Conservation (phyloP, 2,888 invertebrate species). For the Spicauda simplicius region DNA sequence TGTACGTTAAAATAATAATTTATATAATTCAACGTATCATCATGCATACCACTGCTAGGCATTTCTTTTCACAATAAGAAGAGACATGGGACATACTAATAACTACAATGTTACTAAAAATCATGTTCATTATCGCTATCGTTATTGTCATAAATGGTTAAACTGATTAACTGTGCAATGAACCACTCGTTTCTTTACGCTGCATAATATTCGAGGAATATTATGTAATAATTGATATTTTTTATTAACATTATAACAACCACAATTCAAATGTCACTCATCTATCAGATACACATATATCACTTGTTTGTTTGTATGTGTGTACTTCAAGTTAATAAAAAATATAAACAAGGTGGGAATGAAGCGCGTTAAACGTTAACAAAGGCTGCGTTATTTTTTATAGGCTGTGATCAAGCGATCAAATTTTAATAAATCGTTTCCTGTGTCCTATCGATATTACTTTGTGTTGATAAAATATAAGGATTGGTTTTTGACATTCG, state of each 20-base stretch:
- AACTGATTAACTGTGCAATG: no score
- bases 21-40: no score
- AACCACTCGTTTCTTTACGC: not conserved
- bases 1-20: no score
- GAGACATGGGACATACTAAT: no score
- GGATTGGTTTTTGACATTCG: slow-evolving; percentile 12
- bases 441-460: slow-evolving; percentile 66
- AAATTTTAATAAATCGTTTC: slow-evolving; percentile 76
- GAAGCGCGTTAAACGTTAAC: slow-evolving; percentile 48
- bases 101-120: no score
- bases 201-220: not conserved
- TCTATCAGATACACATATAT: slow-evolving; percentile 19
- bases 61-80: no score
- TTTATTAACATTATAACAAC: slow-evolving; percentile 5
- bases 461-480: slow-evolving; percentile 34
- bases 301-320: slow-evolving; percentile 24
- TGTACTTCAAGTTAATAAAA: slow-evolving; percentile 26
- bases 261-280: slow-evolving; percentile 14
- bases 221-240: not conserved
- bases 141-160: no score
- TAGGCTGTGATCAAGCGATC: slow-evolving; percentile 65
- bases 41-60: no score
- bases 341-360: slow-evolving; percentile 28
- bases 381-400: slow-evolving; percentile 62
- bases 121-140: no score